These are phyloP conservation scores for Pollenia griseotomentosa DNA, from an alignment of 2,888 invertebrate species.

Conservation along the genomic window DNA sequence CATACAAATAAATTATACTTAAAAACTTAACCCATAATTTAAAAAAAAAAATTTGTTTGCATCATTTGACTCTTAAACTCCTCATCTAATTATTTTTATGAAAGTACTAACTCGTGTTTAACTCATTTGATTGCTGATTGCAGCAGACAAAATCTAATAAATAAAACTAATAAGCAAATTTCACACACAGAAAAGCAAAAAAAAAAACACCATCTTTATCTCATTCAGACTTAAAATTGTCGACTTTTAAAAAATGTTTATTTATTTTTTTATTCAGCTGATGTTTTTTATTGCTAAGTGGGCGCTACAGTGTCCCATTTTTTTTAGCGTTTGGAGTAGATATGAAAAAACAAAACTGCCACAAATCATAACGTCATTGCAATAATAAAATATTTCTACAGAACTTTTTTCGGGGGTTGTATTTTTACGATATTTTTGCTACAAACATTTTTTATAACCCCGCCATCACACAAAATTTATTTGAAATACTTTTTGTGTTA, in stretches of 20 bases:
- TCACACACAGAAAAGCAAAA: not conserved
- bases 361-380: conserved; percentile 71
- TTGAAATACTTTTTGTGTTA: conserved; percentile 2
- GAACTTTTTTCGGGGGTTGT: conserved; percentile 40
- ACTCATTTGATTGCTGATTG: conserved; percentile 28
- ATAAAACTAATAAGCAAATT: conserved; percentile 29
- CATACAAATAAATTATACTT: no score
- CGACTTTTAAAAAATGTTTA: conserved; percentile 9
- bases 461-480: conserved; percentile 45
- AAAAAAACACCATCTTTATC: conserved; percentile 27
- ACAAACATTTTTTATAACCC: conserved; percentile 45
- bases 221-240: conserved; percentile 41
- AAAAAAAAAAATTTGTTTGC: no score
- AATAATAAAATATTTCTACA: conserved; percentile 55
- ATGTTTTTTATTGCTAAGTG: conserved; percentile 57
- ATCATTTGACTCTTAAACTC: not conserved
- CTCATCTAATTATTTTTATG: not conserved
- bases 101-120: conserved; percentile 7
- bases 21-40: no score
- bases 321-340: conserved; percentile 19
- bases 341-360: conserved; percentile 37
- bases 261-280: conserved; percentile 21
- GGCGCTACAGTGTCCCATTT: conserved; percentile 62
- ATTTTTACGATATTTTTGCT: conserved; percentile 47
- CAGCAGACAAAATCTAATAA: conserved; percentile 25